Evolutionary conservation across 2,113 vertebrate species (phyloP).

Genomic region (Odontesthes bonariensis): DNA sequence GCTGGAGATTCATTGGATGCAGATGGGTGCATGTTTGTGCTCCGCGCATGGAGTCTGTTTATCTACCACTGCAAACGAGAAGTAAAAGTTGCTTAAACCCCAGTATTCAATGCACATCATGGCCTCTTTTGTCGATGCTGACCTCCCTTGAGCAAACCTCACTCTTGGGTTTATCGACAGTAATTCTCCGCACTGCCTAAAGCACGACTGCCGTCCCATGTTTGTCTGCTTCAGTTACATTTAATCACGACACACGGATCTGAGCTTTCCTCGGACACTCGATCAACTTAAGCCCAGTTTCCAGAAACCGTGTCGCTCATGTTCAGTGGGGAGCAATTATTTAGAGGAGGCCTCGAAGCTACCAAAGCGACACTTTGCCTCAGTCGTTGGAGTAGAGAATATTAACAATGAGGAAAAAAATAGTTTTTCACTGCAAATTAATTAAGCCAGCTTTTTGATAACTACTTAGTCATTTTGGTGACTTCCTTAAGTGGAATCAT

Average conservation of each 20-base stretch:
- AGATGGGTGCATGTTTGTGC: constrained; percentile 67
- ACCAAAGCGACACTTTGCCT: neutral
- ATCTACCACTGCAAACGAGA: constrained; percentile 19
- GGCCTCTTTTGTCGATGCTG: neutral
- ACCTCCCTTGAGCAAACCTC: neutral
- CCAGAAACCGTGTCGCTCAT: constrained; percentile 30
- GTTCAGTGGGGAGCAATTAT: constrained; percentile 42
- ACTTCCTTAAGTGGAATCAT: too few species aligned
- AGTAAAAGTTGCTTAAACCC: constrained; percentile 36
- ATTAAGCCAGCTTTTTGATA: neutral
- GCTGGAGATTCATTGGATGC: constrained; percentile 60
- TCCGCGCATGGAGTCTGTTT: constrained; percentile 49
- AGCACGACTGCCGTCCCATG: constrained; percentile 19
- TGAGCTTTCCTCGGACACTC: constrained; percentile 35
- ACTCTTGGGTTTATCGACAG: neutral
- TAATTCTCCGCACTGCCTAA: neutral
- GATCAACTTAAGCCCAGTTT: constrained; percentile 52
- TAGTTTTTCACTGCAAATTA: neutral
- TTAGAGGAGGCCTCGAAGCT: constrained; percentile 11
- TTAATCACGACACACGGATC: constrained; percentile 54
- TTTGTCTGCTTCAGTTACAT: constrained; percentile 46
- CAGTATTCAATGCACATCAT: constrained; percentile 6
- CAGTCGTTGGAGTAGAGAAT: constrained; percentile 10
- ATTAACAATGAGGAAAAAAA: constrained; percentile 3
- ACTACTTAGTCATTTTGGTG: neutral